These are phyloP conservation scores for Idaea straminata DNA, from an alignment of 2,888 invertebrate genomes.

Conservation along the genomic window DNA sequence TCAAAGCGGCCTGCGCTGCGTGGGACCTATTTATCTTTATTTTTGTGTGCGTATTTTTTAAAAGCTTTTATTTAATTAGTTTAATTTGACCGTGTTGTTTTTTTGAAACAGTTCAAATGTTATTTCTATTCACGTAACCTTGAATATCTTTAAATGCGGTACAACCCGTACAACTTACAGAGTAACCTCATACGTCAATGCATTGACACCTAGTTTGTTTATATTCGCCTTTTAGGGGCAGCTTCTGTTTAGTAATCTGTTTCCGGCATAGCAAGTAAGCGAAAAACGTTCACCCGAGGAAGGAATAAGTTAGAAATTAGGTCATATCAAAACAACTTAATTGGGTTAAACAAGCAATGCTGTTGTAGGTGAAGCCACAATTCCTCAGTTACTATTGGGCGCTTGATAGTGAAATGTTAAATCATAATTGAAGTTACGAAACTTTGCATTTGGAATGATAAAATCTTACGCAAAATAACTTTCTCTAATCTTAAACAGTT, in stretches of 20 bases:
- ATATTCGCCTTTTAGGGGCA: slow-evolving; percentile 16
- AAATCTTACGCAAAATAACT: background rate
- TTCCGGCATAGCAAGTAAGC: slow-evolving; percentile 14
- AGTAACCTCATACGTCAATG: slow-evolving; percentile 44
- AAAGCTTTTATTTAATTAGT: too few species aligned
- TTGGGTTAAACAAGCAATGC: background rate
- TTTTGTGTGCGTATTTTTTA: too few species aligned
- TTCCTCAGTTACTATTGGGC: background rate
- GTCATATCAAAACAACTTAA: background rate
- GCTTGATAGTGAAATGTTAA: background rate
- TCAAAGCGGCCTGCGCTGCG: too few species aligned
- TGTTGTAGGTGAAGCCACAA: background rate
- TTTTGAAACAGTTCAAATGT: background rate
- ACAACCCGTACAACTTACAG: slow-evolving; percentile 23
- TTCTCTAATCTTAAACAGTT: background rate
- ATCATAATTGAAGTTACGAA: background rate
- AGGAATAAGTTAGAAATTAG: background rate
- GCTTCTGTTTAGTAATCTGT: slow-evolving; percentile 8
- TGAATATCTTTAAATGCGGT: background rate
- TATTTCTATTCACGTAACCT: slow-evolving; percentile 11
- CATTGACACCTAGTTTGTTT: slow-evolving; percentile 29
- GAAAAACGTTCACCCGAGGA: background rate
- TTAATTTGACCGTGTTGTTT: too few species aligned
- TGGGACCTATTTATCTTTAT: too few species aligned
- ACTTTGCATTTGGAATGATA: background rate